phyloP scores from a whole-genome alignment of 2,888 invertebrate species.

The Rosalia funebris region DNA sequence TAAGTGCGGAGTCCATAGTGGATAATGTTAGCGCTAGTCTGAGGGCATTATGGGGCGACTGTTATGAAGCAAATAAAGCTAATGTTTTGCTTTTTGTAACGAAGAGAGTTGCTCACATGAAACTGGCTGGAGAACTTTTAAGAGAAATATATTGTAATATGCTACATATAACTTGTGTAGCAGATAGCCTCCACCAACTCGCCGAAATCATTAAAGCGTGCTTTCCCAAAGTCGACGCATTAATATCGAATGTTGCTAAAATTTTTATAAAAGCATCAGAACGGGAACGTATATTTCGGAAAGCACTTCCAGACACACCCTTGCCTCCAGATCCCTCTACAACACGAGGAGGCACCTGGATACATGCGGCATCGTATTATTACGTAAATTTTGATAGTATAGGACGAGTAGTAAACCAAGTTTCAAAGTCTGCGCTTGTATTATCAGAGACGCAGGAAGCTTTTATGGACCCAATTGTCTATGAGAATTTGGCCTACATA shows the following conservation, averaged over 20 bases:
- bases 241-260: slow-evolving; percentile 45
- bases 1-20: background rate
- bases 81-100: background rate
- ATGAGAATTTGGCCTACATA: background rate
- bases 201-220: slow-evolving; percentile 44
- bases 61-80: background rate
- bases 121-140: background rate
- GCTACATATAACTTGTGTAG: slow-evolving; percentile 49
- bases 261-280: slow-evolving; percentile 44
- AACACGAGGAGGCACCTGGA: slow-evolving; percentile 49
- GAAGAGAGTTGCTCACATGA: background rate
- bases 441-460: background rate
- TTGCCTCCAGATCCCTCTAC: slow-evolving; percentile 52
- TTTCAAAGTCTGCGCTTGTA: background rate
- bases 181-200: slow-evolving; percentile 50
- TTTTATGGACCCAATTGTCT: background rate
- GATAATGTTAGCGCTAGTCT: background rate
- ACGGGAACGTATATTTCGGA: background rate
- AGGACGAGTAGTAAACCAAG: background rate
- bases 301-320: slow-evolving; percentile 38
- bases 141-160: slow-evolving; percentile 41
- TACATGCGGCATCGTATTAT: slow-evolving; percentile 27
- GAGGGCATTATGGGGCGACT: background rate
- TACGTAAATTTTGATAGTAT: background rate
- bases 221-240: slow-evolving; percentile 43